These are phyloP conservation scores for Podarcis muralis DNA, from an alignment of 2,113 vertebrate genomes.

Conservation along the genomic window DNA sequence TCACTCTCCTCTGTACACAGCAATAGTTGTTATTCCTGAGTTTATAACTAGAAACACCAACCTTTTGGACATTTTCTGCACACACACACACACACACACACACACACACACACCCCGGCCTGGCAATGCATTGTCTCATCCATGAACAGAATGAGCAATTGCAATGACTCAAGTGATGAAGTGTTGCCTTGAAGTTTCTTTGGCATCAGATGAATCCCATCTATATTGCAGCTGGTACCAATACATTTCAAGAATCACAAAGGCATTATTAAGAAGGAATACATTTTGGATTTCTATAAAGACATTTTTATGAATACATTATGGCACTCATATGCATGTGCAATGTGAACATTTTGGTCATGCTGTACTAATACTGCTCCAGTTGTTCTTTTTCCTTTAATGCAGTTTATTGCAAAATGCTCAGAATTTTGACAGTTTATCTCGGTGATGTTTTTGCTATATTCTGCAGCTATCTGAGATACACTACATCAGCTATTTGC, in stretches of 20 bases:
- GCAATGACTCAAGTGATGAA: constrained; percentile 37
- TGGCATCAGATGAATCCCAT: constrained; percentile 22
- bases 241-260: not conserved
- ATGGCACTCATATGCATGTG: not conserved
- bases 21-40: not conserved
- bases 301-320: not conserved
- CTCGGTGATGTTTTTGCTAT: too few relatives aligned
- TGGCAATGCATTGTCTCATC: not conserved
- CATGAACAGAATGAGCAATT: constrained; percentile 54
- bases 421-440: too few relatives aligned
- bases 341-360: not conserved
- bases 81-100: too few relatives aligned
- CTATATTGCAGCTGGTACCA: constrained; percentile 48
- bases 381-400: not conserved
- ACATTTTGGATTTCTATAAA: not conserved
- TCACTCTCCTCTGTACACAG: not conserved
- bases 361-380: constrained; percentile 5
- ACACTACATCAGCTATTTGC: too few relatives aligned
- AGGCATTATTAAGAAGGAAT: not conserved
- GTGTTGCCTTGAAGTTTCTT: constrained; percentile 42
- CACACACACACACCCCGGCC: not conserved
- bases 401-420: not conserved
- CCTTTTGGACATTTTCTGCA: constrained; percentile 9
- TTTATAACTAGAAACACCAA: constrained; percentile 24
- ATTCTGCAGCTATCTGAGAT: too few relatives aligned